Conservation (phyloP, 2,797 vertebrate species). For the Silurus lanzhouensis region DNA sequence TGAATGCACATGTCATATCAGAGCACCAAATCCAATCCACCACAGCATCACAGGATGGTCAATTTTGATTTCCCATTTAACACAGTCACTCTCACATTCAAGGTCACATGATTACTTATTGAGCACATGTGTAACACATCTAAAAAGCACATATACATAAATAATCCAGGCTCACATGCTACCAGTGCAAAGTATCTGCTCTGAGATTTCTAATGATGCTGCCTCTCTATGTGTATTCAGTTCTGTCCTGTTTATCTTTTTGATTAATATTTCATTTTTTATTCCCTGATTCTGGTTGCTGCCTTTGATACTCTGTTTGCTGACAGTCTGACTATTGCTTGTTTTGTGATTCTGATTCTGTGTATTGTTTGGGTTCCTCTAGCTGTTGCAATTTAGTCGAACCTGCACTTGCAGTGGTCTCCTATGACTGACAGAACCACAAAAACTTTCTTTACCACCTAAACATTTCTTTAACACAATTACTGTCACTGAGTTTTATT, state of each 20-base stretch:
- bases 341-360: not conserved
- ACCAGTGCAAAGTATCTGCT: not conserved
- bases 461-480: not conserved
- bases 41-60: not conserved
- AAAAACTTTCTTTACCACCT: not conserved
- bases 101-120: not conserved
- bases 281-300: not conserved
- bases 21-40: too few species aligned
- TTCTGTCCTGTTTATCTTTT: not conserved
- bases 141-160: not conserved
- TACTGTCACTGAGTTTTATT: not conserved
- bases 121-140: not conserved
- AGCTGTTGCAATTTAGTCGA: not conserved
- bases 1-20: not conserved
- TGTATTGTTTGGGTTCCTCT: not conserved
- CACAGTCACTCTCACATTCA: not conserved
- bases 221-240: not conserved
- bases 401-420: not conserved
- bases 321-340: not conserved
- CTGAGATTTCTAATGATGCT: not conserved
- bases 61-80: not conserved
- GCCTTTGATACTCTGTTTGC: not conserved
- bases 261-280: not conserved
- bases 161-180: not conserved
- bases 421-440: not conserved